Conservation (phyloP, 2,797 vertebrate species). For the Cephalopachus bancanus region DNA sequence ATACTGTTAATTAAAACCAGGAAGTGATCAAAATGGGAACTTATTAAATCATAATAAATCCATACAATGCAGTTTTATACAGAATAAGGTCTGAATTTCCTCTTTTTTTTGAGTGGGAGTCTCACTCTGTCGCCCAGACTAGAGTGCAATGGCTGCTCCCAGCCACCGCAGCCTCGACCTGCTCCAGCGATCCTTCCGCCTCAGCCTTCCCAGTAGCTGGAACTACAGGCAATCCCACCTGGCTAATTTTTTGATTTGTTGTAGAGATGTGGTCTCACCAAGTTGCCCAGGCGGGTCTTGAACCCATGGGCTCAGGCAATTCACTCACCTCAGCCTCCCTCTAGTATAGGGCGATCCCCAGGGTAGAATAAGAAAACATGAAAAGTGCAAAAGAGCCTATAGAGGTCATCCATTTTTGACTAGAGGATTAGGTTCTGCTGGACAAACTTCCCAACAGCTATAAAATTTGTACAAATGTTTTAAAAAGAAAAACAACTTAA, state of each 20-base stretch:
- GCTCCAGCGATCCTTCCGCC: too few relatives aligned
- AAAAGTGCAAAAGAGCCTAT: neutral
- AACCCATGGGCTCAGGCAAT: too few relatives aligned
- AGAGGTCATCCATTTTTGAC: neutral
- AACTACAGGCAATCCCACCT: too few relatives aligned
- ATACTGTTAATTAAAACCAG: slow-evolving; percentile 20
- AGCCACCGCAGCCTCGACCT: too few relatives aligned
- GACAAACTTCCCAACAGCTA: neutral
- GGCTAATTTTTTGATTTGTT: too few relatives aligned
- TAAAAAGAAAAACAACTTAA: neutral
- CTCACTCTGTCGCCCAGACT: too few relatives aligned
- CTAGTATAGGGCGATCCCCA: neutral
- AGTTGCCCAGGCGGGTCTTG: too few relatives aligned
- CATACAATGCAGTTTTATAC: neutral
- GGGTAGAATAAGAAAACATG: neutral
- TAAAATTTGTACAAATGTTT: neutral
- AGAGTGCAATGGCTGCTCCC: too few relatives aligned
- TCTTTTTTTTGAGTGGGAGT: too few relatives aligned
- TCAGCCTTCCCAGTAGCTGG: too few relatives aligned
- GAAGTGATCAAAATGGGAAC: slow-evolving; percentile 6
- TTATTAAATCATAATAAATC: neutral
- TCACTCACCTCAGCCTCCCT: neutral
- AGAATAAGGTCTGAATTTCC: neutral
- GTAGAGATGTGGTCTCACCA: too few relatives aligned
- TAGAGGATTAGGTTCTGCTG: neutral